Conservation (phyloP, 2,113 vertebrate species). For the Poeciliopsis occidentalis region DNA sequence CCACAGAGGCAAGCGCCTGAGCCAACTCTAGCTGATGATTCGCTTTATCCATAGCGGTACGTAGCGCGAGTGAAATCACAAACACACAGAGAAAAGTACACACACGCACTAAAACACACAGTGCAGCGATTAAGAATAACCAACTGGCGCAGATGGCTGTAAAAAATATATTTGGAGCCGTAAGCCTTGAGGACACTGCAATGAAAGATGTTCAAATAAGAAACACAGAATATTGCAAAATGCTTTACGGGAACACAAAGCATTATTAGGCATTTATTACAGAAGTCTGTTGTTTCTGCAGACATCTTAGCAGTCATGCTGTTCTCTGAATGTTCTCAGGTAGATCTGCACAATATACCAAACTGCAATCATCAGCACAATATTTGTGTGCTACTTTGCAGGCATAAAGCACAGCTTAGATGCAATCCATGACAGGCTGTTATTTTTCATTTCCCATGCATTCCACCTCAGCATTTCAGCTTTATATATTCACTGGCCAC, state of each 20-base stretch:
- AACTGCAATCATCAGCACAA: neutral
- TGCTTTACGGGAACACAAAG: neutral
- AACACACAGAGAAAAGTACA: slow-evolving; percentile 37
- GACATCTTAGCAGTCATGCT: neutral
- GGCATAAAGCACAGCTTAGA: neutral
- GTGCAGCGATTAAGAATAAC: slow-evolving; percentile 74
- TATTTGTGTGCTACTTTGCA: neutral
- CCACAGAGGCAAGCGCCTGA: slow-evolving; percentile 61
- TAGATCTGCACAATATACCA: neutral
- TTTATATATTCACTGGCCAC: neutral
- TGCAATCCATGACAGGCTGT: neutral
- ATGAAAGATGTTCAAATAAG: slow-evolving; percentile 74
- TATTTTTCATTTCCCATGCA: neutral
- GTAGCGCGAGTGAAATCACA: slow-evolving; percentile 61
- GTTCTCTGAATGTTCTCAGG: neutral
- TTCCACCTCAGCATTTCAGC: neutral
- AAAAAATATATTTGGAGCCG: slow-evolving; percentile 79
- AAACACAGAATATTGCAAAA: slow-evolving; percentile 33
- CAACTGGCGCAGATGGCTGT: slow-evolving; percentile 82
- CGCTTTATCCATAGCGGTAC: slow-evolving; percentile 70
- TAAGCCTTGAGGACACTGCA: slow-evolving; percentile 73
- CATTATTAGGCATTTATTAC: neutral
- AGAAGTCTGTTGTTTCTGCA: neutral
- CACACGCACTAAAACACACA: slow-evolving; percentile 47
- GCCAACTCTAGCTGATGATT: slow-evolving; percentile 74